Conservation (phyloP, 2,113 vertebrate genomes). For the Apodemus speciosus region DNA sequence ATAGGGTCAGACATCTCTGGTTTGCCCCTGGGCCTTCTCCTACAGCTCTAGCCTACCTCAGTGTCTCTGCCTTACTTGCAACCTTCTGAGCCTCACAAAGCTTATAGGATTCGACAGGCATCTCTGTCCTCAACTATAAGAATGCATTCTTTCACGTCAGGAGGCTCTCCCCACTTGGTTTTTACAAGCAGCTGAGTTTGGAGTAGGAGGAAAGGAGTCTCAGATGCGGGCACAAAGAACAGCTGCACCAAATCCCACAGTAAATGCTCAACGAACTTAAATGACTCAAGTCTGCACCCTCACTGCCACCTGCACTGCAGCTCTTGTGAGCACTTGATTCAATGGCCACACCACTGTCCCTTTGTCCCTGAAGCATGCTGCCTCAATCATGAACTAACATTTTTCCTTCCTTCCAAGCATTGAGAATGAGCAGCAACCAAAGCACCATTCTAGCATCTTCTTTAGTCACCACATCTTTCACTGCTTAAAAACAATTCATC, state of each 20-base stretch:
- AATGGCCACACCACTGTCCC: conserved; percentile 22
- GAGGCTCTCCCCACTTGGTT: neutral
- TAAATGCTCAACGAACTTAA: conserved; percentile 17
- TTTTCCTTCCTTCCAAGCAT: neutral
- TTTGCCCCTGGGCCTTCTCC: neutral
- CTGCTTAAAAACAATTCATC: conserved; percentile 12
- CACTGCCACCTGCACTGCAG: conserved; percentile 13
- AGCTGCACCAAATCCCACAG: neutral
- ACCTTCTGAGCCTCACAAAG: neutral
- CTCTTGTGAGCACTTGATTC: neutral
- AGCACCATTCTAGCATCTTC: conserved; percentile 16
- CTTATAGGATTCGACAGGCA: neutral
- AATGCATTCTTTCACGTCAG: neutral
- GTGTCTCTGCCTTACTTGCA: neutral
- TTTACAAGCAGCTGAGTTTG: conserved; percentile 22
- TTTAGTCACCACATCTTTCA: conserved; percentile 18
- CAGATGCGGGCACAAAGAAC: neutral
- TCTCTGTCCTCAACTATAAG: neutral
- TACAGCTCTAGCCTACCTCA: neutral
- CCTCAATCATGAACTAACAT: neutral
- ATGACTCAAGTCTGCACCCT: neutral
- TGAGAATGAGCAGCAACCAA: neutral
- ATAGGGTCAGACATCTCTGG: neutral
- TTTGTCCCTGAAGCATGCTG: neutral
- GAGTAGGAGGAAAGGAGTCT: neutral